These are phyloP conservation scores for Triops cancriformis DNA, from an alignment of 1,140 invertebrate genomes.

Conservation along the genomic window DNA sequence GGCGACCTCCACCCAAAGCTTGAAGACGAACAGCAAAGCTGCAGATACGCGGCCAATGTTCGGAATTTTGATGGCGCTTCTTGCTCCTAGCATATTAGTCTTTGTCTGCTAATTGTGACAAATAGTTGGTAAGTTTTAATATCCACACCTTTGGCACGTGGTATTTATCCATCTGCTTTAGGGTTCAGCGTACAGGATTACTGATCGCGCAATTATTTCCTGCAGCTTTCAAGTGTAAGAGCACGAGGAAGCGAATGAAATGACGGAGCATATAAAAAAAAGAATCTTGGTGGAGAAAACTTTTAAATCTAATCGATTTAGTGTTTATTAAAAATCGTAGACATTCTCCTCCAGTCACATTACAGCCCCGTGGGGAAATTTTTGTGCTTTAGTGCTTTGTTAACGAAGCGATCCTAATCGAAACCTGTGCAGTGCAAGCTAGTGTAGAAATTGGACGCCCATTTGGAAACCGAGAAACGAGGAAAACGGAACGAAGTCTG, in stretches of 20 bases:
- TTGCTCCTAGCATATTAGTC: neutral
- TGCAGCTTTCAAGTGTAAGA: neutral
- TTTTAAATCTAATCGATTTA: neutral
- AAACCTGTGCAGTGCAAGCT: conserved; percentile 10
- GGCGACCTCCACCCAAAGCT: neutral
- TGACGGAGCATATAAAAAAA: neutral
- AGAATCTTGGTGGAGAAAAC: neutral
- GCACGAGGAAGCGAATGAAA: neutral
- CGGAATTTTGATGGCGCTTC: neutral
- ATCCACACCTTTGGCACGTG: neutral
- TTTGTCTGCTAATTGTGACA: neutral
- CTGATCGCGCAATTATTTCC: neutral
- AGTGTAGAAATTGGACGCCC: neutral
- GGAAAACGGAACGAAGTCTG: neutral
- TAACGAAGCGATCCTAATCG: neutral
- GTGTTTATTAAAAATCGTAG: neutral
- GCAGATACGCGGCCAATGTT: neutral
- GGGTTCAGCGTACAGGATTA: neutral
- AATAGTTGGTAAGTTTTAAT: neutral
- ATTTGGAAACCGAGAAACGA: neutral
- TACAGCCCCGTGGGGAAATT: neutral
- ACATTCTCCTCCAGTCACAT: neutral
- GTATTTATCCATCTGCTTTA: neutral
- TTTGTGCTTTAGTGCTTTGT: conserved; percentile 13
- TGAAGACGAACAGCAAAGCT: neutral